Base-by-base conservation (phyloP, 2,888 invertebrate species). In the Diplazon laetatorius region DNA sequence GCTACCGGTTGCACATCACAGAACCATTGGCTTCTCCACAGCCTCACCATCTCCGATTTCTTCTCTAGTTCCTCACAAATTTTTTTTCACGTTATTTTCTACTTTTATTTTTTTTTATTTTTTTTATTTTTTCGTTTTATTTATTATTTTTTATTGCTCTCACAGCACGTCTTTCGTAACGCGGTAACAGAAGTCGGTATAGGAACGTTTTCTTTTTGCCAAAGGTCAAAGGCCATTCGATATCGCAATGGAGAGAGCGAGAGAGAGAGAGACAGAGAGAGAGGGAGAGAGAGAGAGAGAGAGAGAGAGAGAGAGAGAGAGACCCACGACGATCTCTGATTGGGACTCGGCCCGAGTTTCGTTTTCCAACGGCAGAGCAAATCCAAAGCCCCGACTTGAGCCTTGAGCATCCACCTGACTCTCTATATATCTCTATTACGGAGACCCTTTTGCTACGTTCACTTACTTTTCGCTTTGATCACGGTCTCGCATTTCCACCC, bases 401-500 rank as follows among this genome's bases (percentile, higher is more conserved):
- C 80, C 71, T 44, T 50, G 35, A 22, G 55, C 52, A 52, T 35
- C 59, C 55, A 71, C 55, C 68, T 65, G 59, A 30, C 30, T 59
- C 55, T 59, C 55, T 68, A 79, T n/a, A n/a, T n/a, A n/a, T 63
- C 44, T 63, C 18, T 60, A 59, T 68, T 63, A 16, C 20, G 18
- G 25, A 30, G 59, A 63, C 63, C 63, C 60, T 65, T 75, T 69
- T 63, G 50, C 44, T 74, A 72, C 80, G 73, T 79, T 76, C 80
- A 82, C 81, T 82, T 80, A 82, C 74, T 76, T 66, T 82, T 80
- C 79, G 66, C 82, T 82, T 83, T 83, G 82, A 83, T 83, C 80
- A 80, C 39, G 71, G 35, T 63, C 62, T 57, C 73, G 42, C 18
- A n/a, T n/a, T 1, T 20, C 46, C 35, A 4, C 25, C 12, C 25